Evolutionary conservation across 2,113 vertebrate species (phyloP).

Genomic region (Lipotes vexillifer): DNA sequence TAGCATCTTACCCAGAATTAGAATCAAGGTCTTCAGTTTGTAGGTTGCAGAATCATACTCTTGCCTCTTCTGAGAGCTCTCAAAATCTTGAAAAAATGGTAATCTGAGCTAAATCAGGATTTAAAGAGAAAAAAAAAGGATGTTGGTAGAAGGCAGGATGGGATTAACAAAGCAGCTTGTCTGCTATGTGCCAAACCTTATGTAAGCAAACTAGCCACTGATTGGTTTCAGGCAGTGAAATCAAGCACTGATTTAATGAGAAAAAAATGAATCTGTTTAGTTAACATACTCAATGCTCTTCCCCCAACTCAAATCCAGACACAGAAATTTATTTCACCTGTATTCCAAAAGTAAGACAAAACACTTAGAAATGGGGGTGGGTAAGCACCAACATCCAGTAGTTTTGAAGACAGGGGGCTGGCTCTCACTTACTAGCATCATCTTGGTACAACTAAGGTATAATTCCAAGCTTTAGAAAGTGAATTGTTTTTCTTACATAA

Average conservation of each 20-base stretch:
- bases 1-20: background rate
- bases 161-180: background rate
- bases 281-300: background rate
- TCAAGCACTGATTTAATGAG: background rate
- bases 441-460: background rate
- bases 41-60: background rate
- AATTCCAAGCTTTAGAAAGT: background rate
- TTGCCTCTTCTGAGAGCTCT: background rate
- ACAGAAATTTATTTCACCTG: background rate
- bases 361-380: background rate
- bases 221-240: background rate
- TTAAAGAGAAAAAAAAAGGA: background rate
- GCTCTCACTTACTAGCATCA: background rate
- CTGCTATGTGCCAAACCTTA: background rate
- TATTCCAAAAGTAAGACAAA: background rate
- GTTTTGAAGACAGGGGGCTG: background rate
- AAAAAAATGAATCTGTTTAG: background rate
- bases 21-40: background rate
- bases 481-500: background rate
- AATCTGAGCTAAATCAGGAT: background rate
- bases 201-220: background rate
- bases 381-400: background rate
- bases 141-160: background rate
- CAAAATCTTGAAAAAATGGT: background rate
- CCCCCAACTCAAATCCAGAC: background rate